These are phyloP conservation scores for Barnardius zonarius DNA, from an alignment of 2,113 vertebrate genomes.

Conservation along the genomic window DNA sequence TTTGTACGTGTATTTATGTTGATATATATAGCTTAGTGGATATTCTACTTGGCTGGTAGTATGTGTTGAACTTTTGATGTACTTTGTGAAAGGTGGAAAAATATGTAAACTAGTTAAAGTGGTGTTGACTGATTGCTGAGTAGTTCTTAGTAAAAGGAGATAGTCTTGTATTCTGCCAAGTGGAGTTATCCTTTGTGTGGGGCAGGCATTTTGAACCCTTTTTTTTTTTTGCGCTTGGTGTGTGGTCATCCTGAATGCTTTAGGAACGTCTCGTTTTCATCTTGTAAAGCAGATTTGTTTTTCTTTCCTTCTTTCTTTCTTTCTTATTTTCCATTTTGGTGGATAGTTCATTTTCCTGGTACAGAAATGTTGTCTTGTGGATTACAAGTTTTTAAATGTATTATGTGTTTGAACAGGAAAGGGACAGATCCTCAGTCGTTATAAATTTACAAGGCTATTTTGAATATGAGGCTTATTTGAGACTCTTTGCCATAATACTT, in stretches of 20 bases:
- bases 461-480: not conserved
- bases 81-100: slow-evolving; percentile 31
- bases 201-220: slow-evolving; percentile 5
- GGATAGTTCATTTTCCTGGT: slow-evolving; percentile 38
- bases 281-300: slow-evolving; percentile 49
- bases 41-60: slow-evolving; percentile 20
- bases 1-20: not conserved
- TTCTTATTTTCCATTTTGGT: slow-evolving; percentile 8
- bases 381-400: slow-evolving; percentile 19
- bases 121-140: slow-evolving; percentile 44
- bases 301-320: slow-evolving; percentile 34
- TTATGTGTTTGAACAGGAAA: slow-evolving; percentile 17
- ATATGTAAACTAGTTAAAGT: slow-evolving; percentile 25
- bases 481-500: not conserved
- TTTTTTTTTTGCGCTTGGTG: slow-evolving; percentile 36
- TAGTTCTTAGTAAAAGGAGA: slow-evolving; percentile 48
- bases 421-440: not conserved
- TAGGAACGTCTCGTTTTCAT: slow-evolving; percentile 49
- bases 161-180: slow-evolving; percentile 27
- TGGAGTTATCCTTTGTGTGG: slow-evolving; percentile 43
- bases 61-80: slow-evolving; percentile 31
- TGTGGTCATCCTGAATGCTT: slow-evolving; percentile 55
- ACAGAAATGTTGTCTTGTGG: not conserved
- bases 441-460: not conserved
- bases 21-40: not conserved